phyloP scores from a whole-genome alignment of 2,113 vertebrate genomes.

The Ranitomeya variabilis region DNA sequence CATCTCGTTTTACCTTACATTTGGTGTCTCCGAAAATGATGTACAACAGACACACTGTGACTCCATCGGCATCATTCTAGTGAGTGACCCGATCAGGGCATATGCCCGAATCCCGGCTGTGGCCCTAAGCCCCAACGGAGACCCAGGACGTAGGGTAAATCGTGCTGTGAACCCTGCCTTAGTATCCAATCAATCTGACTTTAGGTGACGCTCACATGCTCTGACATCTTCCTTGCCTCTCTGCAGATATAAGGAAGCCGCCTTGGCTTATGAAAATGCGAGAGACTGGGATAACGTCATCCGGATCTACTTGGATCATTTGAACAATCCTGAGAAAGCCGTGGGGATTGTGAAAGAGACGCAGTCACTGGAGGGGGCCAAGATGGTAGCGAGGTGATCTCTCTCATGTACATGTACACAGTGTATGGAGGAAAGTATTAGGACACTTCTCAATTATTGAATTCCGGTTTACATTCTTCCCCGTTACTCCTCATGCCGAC shows the following conservation, averaged over 20 bases:
- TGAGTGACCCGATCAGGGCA: too few relatives aligned
- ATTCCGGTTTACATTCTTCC: too few relatives aligned
- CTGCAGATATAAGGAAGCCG: slow-evolving; percentile 87
- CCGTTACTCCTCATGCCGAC: too few relatives aligned
- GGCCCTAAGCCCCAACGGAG: too few relatives aligned
- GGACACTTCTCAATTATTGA: too few relatives aligned
- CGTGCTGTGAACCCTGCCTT: neutral
- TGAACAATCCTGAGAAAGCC: slow-evolving; percentile 92
- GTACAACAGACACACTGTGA: too few relatives aligned
- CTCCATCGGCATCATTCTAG: too few relatives aligned
- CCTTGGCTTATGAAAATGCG: slow-evolving; percentile 87
- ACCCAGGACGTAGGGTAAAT: too few relatives aligned
- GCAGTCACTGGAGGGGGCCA: slow-evolving; percentile 94
- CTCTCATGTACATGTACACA: neutral
- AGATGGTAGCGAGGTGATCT: slow-evolving; percentile 94
- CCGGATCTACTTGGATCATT: slow-evolving; percentile 90
- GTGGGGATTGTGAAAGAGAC: slow-evolving; percentile 89
- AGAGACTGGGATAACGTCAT: slow-evolving; percentile 92
- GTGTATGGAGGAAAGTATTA: neutral
- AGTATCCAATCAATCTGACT: neutral
- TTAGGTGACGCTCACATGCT: neutral
- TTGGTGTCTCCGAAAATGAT: too few relatives aligned
- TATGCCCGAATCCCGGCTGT: too few relatives aligned
- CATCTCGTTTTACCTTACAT: too few relatives aligned
- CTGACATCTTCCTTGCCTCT: neutral